Conservation (phyloP, 2,888 invertebrate genomes). For the Cepaea hortensis region DNA sequence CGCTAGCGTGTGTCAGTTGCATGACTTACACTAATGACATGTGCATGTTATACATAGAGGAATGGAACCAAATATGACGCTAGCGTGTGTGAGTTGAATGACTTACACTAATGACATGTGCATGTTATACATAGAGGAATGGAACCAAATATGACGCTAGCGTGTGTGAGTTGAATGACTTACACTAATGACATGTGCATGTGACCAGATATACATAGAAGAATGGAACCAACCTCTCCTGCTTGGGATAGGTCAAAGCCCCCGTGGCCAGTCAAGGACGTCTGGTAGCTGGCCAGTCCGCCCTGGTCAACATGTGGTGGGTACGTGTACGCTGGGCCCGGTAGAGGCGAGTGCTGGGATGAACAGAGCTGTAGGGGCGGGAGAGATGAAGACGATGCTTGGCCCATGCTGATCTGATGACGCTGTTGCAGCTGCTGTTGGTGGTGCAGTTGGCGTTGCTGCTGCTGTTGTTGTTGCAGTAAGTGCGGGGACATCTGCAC, state of each 20-base stretch:
- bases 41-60: background rate
- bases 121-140: background rate
- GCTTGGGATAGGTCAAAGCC: background rate
- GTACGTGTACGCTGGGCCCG: slow-evolving; percentile 3
- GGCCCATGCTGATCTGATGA: slow-evolving; percentile 39
- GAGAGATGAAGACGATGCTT: slow-evolving; percentile 23
- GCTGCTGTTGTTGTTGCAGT: slow-evolving; percentile 39
- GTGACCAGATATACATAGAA: background rate
- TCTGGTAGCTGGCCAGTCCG: background rate
- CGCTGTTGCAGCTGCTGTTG: slow-evolving; percentile 33
- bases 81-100: too few relatives aligned
- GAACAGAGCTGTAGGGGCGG: slow-evolving; percentile 32
- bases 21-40: too few relatives aligned
- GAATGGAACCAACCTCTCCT: background rate
- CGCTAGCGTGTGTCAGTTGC: too few relatives aligned
- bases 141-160: background rate
- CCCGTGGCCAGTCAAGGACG: background rate
- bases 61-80: background rate
- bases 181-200: too few relatives aligned
- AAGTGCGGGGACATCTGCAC: slow-evolving; percentile 26
- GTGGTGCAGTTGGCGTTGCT: slow-evolving; percentile 30
- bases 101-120: too few relatives aligned
- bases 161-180: too few relatives aligned
- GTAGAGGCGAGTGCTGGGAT: slow-evolving; percentile 20
- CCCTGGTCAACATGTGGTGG: slow-evolving; percentile 14